Base-by-base conservation (phyloP, 2,888 invertebrate genomes). In the Macroteleia sp. region DNA sequence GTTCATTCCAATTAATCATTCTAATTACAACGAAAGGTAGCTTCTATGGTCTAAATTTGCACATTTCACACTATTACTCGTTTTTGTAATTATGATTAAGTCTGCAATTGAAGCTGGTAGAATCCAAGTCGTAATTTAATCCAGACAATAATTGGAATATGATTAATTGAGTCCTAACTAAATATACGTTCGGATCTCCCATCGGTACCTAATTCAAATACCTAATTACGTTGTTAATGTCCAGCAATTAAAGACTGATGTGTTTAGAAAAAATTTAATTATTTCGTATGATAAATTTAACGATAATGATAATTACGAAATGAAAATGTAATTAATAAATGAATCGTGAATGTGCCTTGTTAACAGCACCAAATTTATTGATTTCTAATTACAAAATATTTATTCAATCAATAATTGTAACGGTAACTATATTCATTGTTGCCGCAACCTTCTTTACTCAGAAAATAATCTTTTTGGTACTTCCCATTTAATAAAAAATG, bases 111-210 rank as follows among this genome's bases (percentile, higher is more conserved):
- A 67, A 59, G 48, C 42, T 25, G 17, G 61, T 16, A 67, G 61
- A 67, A 75, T 75, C 67, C 56, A 48, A 75, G 44, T 61, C 61
- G 46, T 69, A 75, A 75, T 75, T 75, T 69, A 69, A 75, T 75
- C 48, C 62, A 6, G 69, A 56, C 62, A 75, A 75, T 75, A 75
- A 75, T 75, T 75, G 75, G 75, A 75, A 75, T 75, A 75, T 75
- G 75, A 75, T 75, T 75, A 75, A 75, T 69, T 75, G 75, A 75
- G 69, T 67, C 75, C 46, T 12, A 17, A 12, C 36, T 42, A 54
- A 44, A 69, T 69, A 39, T 75, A 69, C 57, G 62, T 69, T 75
- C 32, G 75, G 36, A 6, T 59, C 75, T 62, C 69, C 69, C 69
- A 42, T 42, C 20, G 75, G 67, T 20, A 57, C 69, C 62, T 46